phyloP scores from a whole-genome alignment of 1,140 invertebrate species.

The Drosophila azteca region DNA sequence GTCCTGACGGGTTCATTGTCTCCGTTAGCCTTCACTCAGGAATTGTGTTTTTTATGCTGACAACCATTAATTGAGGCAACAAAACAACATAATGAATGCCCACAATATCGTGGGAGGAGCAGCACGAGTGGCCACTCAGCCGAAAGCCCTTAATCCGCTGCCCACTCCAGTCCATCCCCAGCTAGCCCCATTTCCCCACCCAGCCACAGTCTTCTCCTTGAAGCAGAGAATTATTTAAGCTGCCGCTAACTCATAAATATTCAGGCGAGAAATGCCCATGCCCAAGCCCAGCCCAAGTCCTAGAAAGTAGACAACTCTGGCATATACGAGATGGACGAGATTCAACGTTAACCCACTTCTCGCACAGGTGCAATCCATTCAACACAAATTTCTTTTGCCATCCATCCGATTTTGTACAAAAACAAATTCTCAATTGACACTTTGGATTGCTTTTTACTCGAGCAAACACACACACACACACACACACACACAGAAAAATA shows the following conservation, averaged over 20 bases:
- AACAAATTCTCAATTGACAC: slow-evolving; percentile 61
- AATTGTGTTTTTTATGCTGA: slow-evolving; percentile 43
- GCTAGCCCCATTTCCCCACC: background rate
- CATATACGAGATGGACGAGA: slow-evolving; percentile 2
- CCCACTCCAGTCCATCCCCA: slow-evolving; percentile 11
- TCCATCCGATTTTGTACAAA: slow-evolving; percentile 43
- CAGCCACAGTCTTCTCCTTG: background rate
- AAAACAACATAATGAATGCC: slow-evolving; percentile 59
- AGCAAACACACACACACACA: slow-evolving; percentile 44
- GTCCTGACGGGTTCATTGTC: slow-evolving; percentile 43
- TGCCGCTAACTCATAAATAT: slow-evolving; percentile 45
- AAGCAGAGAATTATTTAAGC: slow-evolving; percentile 14
- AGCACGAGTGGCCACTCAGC: slow-evolving; percentile 50
- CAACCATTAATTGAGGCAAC: slow-evolving; percentile 65
- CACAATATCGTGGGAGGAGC: slow-evolving; percentile 26
- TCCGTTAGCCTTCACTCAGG: slow-evolving; percentile 2
- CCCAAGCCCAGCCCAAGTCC: too few species aligned
- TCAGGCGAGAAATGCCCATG: slow-evolving; percentile 8
- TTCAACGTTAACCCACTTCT: background rate
- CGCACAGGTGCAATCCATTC: slow-evolving; percentile 5
- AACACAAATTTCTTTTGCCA: background rate
- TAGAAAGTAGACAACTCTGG: slow-evolving; percentile 32
- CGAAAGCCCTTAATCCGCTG: slow-evolving; percentile 49
- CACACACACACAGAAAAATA: slow-evolving; percentile 25
- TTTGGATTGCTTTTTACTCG: slow-evolving; percentile 56